Conservation (phyloP, 2,113 vertebrate genomes). For the Chitala chitala region DNA sequence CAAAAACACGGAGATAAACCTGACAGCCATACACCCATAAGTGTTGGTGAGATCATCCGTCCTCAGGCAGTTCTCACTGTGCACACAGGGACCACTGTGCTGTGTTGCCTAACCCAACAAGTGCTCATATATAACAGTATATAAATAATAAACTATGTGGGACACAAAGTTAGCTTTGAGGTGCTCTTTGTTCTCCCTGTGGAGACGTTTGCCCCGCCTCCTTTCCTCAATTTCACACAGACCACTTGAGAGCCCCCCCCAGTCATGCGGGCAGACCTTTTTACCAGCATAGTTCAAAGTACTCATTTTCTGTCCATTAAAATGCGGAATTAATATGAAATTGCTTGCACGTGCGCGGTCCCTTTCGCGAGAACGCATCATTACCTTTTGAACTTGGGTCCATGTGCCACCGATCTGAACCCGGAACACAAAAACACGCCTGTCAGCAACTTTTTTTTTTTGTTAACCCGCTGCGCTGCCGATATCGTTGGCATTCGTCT, state of each 20-base stretch:
- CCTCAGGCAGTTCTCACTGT: too few species aligned
- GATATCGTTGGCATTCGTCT: not conserved
- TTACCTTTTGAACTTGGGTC: constrained; percentile 18
- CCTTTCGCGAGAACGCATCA: not conserved
- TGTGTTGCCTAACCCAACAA: too few species aligned
- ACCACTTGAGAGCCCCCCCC: not conserved
- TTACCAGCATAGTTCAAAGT: constrained; percentile 21
- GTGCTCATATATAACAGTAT: too few species aligned
- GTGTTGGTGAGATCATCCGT: too few species aligned
- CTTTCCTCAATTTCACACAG: not conserved
- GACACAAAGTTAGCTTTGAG: too few species aligned
- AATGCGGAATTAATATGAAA: constrained; percentile 22
- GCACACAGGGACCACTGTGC: not conserved
- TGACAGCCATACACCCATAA: too few species aligned
- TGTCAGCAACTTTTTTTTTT: not conserved
- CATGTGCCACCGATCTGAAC: constrained; percentile 3
- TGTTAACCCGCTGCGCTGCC: not conserved
- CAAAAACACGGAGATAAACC: not conserved
- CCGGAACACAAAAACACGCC: not conserved
- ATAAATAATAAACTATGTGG: too few species aligned
- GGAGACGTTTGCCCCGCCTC: not conserved
- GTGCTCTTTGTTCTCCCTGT: not conserved
- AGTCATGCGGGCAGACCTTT: not conserved
- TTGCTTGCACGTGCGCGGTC: constrained; percentile 9
- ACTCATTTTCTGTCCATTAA: constrained; percentile 20